Base-by-base conservation (phyloP, 2,888 invertebrate genomes). In the Metalampra italica region DNA sequence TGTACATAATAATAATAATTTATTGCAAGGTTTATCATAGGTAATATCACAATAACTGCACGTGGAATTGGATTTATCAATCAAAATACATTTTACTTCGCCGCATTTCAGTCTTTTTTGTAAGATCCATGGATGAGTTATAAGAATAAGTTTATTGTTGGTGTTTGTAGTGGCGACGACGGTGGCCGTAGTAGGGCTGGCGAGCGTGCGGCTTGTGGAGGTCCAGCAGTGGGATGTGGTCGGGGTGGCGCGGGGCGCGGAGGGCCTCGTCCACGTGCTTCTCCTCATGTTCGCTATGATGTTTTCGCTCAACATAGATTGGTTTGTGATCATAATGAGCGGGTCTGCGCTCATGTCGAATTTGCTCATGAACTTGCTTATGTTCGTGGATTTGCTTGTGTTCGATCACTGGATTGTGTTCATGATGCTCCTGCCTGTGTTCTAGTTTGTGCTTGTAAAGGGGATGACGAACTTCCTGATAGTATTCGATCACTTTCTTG, bases 21-120 rank as follows among this genome's bases (percentile, higher is more conserved):
- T 42, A 42, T 42, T 42, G 22, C 42, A 42, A 13, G 22, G 7
- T 29, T 41, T 41, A 43, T 43, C 46, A 34, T 15, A 13, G 13
- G 29, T 15, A 38, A 39, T 49, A 51, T 49, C 49, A 53, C 51
- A 51, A 39, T 22, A 40, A 2, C 11, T 15, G 9, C 7, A 29
- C 22, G 14, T 40, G 15, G n/a, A 29, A 22, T 40, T 4, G 13
- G 7, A 22, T 22, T 22, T 22, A 22, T 22, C 22, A 22, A 22
- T 22, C 22, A 22, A 22, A 22, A 5, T 15, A 13, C 39, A n/a
- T 40, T 30, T 42, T 30, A 7, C 14, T 42, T 42, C 30, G 30
- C 42, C 29, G 30, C 13, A 30, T 30, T 30, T 43, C 40, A 42
- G 42, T 38, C 14, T 39, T 36, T 11, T 8, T 13, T 13, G 13